Conservation (phyloP, 2,113 vertebrate species). For the Crotophaga sulcirostris region DNA sequence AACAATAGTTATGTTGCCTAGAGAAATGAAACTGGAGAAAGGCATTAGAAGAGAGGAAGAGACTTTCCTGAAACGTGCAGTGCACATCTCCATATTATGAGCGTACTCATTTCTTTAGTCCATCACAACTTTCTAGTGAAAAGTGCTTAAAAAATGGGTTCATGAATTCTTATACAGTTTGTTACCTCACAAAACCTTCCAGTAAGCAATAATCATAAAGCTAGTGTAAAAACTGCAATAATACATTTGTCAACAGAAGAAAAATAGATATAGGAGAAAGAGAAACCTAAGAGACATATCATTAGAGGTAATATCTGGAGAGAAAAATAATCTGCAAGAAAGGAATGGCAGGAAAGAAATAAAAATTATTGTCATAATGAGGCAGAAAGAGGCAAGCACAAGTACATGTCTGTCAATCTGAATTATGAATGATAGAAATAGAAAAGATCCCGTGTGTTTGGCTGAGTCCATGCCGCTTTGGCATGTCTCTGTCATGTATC, state of each 20-base stretch:
- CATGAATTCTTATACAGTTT: not conserved
- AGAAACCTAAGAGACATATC: not conserved
- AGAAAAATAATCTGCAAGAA: not conserved
- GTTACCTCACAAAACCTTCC: not conserved
- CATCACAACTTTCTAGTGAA: not conserved
- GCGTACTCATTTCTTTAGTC: not conserved
- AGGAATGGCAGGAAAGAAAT: not conserved
- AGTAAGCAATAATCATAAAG: not conserved
- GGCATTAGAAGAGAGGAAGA: not conserved
- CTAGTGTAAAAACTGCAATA: not conserved
- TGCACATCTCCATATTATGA: not conserved
- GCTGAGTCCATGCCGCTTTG: not conserved
- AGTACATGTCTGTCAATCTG: not conserved
- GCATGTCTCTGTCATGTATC: not conserved
- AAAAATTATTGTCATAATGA: not conserved
- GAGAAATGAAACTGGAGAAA: not conserved
- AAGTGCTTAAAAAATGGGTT: not conserved
- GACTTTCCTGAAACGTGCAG: not conserved
- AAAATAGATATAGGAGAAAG: not conserved
- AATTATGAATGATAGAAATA: not conserved
- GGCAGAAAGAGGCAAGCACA: not conserved
- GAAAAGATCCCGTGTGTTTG: not conserved
- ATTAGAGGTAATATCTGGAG: not conserved
- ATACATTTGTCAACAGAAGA: not conserved
- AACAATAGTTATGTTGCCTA: not conserved